Evolutionary conservation across 2,797 vertebrate species (phyloP).

Genomic region (Coregonus sp.): DNA sequence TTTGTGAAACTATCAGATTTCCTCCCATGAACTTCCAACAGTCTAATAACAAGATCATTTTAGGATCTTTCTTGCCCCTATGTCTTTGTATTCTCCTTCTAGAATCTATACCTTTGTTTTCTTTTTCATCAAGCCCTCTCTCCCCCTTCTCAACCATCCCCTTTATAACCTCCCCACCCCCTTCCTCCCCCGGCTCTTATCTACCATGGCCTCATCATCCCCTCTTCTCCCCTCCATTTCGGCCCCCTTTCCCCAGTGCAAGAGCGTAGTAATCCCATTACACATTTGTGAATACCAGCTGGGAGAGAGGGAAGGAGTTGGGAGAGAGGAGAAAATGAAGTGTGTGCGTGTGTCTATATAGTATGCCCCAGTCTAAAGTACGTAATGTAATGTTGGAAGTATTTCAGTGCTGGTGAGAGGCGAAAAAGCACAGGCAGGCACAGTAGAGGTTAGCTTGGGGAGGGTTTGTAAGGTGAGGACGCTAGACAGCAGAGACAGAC

Average conservation of each 20-base stretch:
- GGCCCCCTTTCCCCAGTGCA: slow-evolving; percentile 39
- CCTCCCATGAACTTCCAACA: slow-evolving; percentile 43
- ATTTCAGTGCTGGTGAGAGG: slow-evolving; percentile 32
- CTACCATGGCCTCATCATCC: slow-evolving; percentile 48
- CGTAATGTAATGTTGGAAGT: not conserved
- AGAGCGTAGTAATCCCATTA: slow-evolving; percentile 76
- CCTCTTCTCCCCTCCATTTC: slow-evolving; percentile 41
- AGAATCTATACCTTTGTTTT: slow-evolving; percentile 55
- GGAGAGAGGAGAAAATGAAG: not conserved
- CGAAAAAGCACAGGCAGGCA: slow-evolving; percentile 24
- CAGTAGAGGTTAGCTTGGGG: slow-evolving; percentile 15
- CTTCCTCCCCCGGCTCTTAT: slow-evolving; percentile 24
- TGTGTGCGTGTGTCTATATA: slow-evolving; percentile 10
- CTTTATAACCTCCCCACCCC: slow-evolving; percentile 31
- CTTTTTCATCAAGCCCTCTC: slow-evolving; percentile 37
- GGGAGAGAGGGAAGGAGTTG: slow-evolving; percentile 46
- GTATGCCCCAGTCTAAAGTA: not conserved
- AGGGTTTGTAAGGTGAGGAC: slow-evolving; percentile 28
- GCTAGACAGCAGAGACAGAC: slow-evolving; percentile 65
- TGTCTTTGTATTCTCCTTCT: slow-evolving; percentile 21
- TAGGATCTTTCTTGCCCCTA: slow-evolving; percentile 30
- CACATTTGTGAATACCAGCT: slow-evolving; percentile 75
- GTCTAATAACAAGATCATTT: slow-evolving; percentile 42
- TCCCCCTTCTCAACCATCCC: slow-evolving; percentile 13
- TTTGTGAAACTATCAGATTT: slow-evolving; percentile 43